Percentiles rank a stretch among this genome's conserved stretches.
Conservation (phyloP, 1,140 invertebrate species). For the Drosophila obscura region DNA sequence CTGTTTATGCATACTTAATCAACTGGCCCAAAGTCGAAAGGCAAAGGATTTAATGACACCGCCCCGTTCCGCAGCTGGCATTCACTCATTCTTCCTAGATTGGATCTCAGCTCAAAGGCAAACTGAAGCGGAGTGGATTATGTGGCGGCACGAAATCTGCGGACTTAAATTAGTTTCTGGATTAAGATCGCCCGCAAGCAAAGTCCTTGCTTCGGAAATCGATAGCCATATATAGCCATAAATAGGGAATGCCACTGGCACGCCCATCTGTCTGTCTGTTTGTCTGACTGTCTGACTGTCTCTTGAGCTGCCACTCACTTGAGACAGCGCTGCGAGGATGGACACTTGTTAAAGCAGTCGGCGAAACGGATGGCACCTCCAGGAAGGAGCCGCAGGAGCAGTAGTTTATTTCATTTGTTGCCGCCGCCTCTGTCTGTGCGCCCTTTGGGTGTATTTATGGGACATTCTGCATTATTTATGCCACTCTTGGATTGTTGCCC, state of each 20-base stretch:
- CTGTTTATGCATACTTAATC: conserved; percentile 70
- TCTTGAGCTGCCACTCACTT: conserved; percentile 20
- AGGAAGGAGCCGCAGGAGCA: background rate
- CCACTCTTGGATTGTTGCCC: background rate
- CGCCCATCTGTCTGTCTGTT: conserved; percentile 18
- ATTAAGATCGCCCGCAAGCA: conserved; percentile 26
- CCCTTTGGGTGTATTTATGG: conserved; percentile 49
- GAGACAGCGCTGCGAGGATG: conserved; percentile 49
- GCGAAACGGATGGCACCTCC: background rate
- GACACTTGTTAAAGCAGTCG: conserved; percentile 60
- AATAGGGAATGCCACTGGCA: conserved; percentile 24
- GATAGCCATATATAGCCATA: too few relatives aligned
- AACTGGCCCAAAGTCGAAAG: conserved; percentile 43
- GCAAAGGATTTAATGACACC: conserved; percentile 46
- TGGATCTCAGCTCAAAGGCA: conserved; percentile 31
- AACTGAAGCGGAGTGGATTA: conserved; percentile 22
- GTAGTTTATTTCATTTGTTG: background rate
- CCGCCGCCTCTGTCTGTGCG: conserved; percentile 1
- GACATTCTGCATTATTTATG: conserved; percentile 74
- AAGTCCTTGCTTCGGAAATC: too few relatives aligned
- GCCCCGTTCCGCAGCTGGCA: background rate
- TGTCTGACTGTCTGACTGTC: conserved; percentile 10
- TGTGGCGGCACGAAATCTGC: conserved; percentile 20
- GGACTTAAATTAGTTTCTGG: conserved; percentile 48
- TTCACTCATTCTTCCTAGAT: conserved; percentile 14